Conservation (phyloP, 2,113 vertebrate genomes). For the Bos javanicus region DNA sequence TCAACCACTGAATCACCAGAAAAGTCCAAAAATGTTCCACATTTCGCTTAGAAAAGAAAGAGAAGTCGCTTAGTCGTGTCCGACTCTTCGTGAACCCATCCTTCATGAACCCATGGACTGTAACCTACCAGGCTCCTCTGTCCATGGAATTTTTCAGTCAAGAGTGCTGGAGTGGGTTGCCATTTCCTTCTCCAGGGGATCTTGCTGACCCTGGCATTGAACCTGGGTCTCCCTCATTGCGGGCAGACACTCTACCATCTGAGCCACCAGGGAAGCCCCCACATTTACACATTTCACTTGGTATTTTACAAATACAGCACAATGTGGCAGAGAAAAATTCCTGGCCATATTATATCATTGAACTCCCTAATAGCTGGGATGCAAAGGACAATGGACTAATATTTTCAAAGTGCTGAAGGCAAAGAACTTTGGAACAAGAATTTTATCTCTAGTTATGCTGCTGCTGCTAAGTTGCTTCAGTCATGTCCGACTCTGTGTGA, state of each 20-base stretch:
- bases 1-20: neutral
- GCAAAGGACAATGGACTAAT: neutral
- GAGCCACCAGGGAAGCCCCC: neutral
- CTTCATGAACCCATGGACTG: neutral
- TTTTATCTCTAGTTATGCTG: neutral
- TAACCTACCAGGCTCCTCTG: neutral
- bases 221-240: neutral
- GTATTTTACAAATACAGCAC: neutral
- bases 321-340: neutral
- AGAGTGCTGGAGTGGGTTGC: neutral
- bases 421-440: neutral
- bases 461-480: too few species aligned
- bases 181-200: neutral
- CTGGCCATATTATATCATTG: neutral
- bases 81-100: neutral
- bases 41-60: neutral
- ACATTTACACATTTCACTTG: neutral
- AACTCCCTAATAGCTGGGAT: neutral
- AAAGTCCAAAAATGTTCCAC: neutral
- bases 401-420: neutral
- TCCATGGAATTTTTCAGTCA: neutral
- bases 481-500: too few species aligned
- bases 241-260: neutral
- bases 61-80: neutral
- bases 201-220: neutral